Evolutionary conservation across 2,113 vertebrate species (phyloP).

Genomic region (Pituophis catenifer): DNA sequence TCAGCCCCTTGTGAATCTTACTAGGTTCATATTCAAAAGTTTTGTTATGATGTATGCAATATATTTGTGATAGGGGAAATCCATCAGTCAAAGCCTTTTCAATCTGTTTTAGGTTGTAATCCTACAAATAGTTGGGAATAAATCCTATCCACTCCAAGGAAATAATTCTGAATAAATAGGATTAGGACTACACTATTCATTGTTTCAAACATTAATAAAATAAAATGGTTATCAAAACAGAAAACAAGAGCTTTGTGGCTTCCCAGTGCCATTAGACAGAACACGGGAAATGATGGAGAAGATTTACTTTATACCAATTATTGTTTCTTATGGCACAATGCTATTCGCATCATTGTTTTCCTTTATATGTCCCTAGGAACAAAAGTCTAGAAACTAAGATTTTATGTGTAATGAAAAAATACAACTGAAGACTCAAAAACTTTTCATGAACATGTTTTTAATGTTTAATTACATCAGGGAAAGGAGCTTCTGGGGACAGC

Average conservation of each 20-base stretch:
- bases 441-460: background rate
- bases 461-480: background rate
- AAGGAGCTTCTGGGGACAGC: background rate
- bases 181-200: background rate
- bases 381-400: background rate
- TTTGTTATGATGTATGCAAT: background rate
- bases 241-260: background rate
- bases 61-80: background rate
- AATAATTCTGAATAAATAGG: background rate
- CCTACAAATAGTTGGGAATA: background rate
- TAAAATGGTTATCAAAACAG: background rate
- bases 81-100: background rate
- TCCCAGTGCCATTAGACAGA: background rate
- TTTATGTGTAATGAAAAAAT: background rate
- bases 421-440: background rate
- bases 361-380: background rate
- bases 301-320: background rate
- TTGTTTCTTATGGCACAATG: background rate
- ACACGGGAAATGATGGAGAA: background rate
- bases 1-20: background rate
- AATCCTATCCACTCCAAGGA: background rate
- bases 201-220: background rate
- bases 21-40: background rate
- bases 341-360: background rate
- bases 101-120: background rate